These are phyloP conservation scores for Hypsopygia costalis DNA, from an alignment of 2,888 invertebrate species.

Conservation along the genomic window DNA sequence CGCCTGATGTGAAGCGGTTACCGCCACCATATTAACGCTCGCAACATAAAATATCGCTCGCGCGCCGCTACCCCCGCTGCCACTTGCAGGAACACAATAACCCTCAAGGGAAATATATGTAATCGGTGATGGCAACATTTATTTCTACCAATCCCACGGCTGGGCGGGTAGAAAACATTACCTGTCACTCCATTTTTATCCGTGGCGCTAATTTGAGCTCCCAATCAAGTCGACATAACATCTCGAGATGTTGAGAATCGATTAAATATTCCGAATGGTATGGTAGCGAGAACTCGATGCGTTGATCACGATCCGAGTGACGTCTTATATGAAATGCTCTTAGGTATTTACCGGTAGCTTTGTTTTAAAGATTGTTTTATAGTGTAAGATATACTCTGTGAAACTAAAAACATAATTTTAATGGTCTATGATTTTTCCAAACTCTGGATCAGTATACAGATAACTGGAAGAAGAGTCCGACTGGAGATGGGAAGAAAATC, in stretches of 20 bases:
- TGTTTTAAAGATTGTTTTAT: constrained; percentile 17
- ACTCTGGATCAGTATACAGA: too few species aligned
- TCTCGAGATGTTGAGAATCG: constrained; percentile 45
- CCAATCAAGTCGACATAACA: constrained; percentile 16
- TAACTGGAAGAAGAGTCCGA: too few species aligned
- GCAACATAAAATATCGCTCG: too few species aligned
- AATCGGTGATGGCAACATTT: too few species aligned
- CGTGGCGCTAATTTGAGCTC: constrained; percentile 16
- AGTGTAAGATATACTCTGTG: constrained; percentile 12
- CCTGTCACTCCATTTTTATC: constrained; percentile 5
- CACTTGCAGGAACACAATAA: too few species aligned
- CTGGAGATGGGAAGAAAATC: too few species aligned
- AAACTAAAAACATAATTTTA: too few species aligned
- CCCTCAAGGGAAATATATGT: too few species aligned
- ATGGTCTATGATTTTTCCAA: too few species aligned
- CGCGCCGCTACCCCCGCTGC: too few species aligned
- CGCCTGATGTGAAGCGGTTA: too few species aligned
- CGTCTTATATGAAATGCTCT: constrained; percentile 40
- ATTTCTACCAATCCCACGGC: background rate
- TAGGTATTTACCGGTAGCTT: constrained; percentile 46
- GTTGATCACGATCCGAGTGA: constrained; percentile 36
- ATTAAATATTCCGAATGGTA: constrained; percentile 42
- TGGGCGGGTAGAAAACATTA: background rate
- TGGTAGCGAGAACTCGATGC: constrained; percentile 31
- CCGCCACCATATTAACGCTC: too few species aligned